Base-by-base conservation (phyloP, 1,140 invertebrate species). In the Temnothorax nylanderi region DNA sequence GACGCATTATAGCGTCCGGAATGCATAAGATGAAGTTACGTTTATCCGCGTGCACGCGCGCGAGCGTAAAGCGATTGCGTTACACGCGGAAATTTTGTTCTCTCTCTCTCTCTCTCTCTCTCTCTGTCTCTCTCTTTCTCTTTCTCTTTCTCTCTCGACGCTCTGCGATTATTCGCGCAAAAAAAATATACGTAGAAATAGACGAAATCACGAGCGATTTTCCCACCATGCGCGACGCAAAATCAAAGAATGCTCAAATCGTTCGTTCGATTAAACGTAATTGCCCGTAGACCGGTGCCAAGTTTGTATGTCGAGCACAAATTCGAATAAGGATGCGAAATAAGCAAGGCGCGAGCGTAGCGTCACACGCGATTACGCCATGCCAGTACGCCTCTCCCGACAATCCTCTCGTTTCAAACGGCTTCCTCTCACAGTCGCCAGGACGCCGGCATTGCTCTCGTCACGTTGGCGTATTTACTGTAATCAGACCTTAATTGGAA, bases 401-500 rank as follows among this genome's bases (percentile, higher is more conserved):
- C 78, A 51, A 41, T 44, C 16, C 47, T 56, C 78, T 34, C 65
- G 47, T 65, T 71, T 58, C 34, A 44, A 56, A 71, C 18, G 78
- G 37, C 41, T 69, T 69, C 21, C 34, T 54, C 65, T 56, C 58
- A 18, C 41, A 78, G 47, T 7, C 44, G 26, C 26, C 26, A 10
- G 26, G 47, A 58, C 37, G 13, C 32, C 49, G 47, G 58, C 34
- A 51, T 62, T 37, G 34, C 75, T 41, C 47, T 85, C 69, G 62
- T 85, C 84, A 89, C 82, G 49, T 71, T 26, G 26, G 26, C 44
- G 65, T 80, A 77, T 82, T 88, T 85, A 90, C 86, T 74, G 81
- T 87, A 90, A 91, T 91, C 87, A 86, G 72, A 65, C 80, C 56
- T 77, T 91, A 90, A 91, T 90, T 88, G 85, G 65, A 76, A 89